Evolutionary conservation across 2,888 invertebrate species (phyloP).

Genomic region (Ashinkailepas kermadecensis): DNA sequence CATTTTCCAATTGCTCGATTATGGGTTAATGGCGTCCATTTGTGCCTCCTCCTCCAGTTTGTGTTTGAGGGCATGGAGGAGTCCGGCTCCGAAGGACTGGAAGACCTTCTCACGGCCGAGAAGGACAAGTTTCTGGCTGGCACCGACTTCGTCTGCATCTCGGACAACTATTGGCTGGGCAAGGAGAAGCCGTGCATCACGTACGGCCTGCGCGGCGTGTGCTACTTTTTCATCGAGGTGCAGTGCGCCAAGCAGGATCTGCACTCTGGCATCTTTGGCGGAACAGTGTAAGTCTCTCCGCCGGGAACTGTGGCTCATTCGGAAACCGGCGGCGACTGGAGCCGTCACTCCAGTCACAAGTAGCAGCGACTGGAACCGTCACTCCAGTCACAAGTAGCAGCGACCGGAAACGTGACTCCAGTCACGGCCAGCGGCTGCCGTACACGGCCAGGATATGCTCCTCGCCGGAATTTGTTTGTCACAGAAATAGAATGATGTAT

Average conservation of each 20-base stretch:
- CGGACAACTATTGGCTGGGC: slow-evolving; percentile 98
- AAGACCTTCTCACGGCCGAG: slow-evolving; percentile 62
- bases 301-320: background rate
- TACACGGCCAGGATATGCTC: too few species aligned
- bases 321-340: too few species aligned
- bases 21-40: too few species aligned
- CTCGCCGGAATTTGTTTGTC: too few species aligned
- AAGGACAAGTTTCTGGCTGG: slow-evolving; percentile 67
- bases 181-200: slow-evolving; percentile 95
- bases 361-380: too few species aligned
- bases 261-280: slow-evolving; percentile 94
- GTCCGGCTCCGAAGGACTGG: slow-evolving; percentile 90
- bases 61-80: slow-evolving; percentile 99
- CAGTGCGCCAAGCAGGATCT: slow-evolving; percentile 80
- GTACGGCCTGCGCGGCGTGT: slow-evolving; percentile 87
- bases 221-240: slow-evolving; percentile 82
- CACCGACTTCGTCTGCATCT: slow-evolving; percentile 92
- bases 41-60: slow-evolving; percentile 50
- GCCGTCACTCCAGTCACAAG: too few species aligned
- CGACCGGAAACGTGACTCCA: too few species aligned
- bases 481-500: too few species aligned
- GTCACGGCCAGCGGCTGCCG: too few species aligned
- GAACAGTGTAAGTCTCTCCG: slow-evolving; percentile 62
- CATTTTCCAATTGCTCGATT: too few species aligned
- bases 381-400: too few species aligned